A percentile compares a stretch with the other conserved stretches of the same genome.
Conservation (phyloP, 2,113 vertebrate genomes). For the Rhinolophus ferrumequinum region DNA sequence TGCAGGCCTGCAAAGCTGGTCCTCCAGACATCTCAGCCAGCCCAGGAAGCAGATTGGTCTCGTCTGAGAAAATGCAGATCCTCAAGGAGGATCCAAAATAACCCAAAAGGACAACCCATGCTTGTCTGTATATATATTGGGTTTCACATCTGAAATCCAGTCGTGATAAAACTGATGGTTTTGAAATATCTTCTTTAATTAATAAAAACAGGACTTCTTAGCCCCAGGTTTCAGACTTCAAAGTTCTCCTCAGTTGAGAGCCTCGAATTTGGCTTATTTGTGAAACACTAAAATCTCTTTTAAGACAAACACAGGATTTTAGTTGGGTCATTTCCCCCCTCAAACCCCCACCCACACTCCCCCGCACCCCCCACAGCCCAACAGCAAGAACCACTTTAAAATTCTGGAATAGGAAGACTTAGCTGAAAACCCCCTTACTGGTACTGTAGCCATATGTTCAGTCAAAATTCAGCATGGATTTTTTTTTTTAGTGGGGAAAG, state of each 20-base stretch:
- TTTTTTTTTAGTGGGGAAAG: background rate
- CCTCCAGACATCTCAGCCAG: conserved; percentile 57
- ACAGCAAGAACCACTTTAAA: background rate
- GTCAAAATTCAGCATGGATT: background rate
- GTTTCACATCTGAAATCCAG: conserved; percentile 86
- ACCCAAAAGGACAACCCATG: conserved; percentile 84
- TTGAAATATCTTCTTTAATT: conserved; percentile 87
- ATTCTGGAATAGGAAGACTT: background rate
- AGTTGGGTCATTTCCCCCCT: background rate
- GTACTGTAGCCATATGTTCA: background rate
- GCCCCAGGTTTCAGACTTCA: conserved; percentile 83
- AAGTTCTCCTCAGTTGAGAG: conserved; percentile 81
- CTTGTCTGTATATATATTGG: conserved; percentile 82
- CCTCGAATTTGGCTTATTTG: conserved; percentile 76
- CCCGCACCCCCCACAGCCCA: background rate
- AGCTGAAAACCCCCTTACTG: background rate
- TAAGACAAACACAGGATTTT: conserved; percentile 74
- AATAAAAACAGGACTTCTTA: conserved; percentile 85
- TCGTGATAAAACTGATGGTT: conserved; percentile 86
- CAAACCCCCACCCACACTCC: background rate
- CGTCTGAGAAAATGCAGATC: conserved; percentile 81
- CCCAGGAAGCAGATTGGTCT: conserved; percentile 67
- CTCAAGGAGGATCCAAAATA: conserved; percentile 82
- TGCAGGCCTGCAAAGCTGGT: background rate
- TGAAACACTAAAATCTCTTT: conserved; percentile 78